A percentile compares a stretch with the other conserved stretches of the same genome.
phyloP scores from a whole-genome alignment of 2,113 vertebrate genomes.

The Prionailurus viverrinus region DNA sequence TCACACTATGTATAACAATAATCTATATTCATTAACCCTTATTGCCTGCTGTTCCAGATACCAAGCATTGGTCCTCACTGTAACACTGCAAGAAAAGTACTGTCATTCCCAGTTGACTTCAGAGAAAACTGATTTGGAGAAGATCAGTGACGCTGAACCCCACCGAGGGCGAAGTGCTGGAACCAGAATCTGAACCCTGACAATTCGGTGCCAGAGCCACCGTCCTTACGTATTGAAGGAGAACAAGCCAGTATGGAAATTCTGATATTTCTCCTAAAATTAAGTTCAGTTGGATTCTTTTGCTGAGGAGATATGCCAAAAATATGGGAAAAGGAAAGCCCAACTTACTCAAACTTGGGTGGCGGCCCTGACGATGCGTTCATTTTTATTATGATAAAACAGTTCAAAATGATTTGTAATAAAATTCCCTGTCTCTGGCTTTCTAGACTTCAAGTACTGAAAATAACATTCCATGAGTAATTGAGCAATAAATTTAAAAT shows the following conservation, averaged over 20 bases:
- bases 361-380: neutral
- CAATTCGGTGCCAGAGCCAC: neutral
- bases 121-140: neutral
- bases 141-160: neutral
- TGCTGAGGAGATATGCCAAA: neutral
- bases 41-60: neutral
- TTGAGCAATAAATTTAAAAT: conserved; percentile 31
- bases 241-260: neutral
- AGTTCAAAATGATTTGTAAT: conserved; percentile 44
- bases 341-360: neutral
- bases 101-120: neutral
- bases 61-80: neutral
- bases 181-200: neutral
- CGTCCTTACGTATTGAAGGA: neutral
- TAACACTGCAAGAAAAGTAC: neutral
- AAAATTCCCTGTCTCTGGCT: neutral
- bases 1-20: neutral
- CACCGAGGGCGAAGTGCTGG: neutral
- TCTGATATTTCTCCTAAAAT: neutral
- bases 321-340: neutral
- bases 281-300: neutral
- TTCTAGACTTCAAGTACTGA: neutral
- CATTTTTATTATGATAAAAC: conserved; percentile 54
- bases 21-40: neutral
- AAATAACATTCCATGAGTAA: neutral